A percentile compares a stretch with the other conserved stretches of the same genome.
These are phyloP conservation scores for Macaca nemestrina DNA, from an alignment of 2,113 vertebrate genomes.

Conservation along the genomic window DNA sequence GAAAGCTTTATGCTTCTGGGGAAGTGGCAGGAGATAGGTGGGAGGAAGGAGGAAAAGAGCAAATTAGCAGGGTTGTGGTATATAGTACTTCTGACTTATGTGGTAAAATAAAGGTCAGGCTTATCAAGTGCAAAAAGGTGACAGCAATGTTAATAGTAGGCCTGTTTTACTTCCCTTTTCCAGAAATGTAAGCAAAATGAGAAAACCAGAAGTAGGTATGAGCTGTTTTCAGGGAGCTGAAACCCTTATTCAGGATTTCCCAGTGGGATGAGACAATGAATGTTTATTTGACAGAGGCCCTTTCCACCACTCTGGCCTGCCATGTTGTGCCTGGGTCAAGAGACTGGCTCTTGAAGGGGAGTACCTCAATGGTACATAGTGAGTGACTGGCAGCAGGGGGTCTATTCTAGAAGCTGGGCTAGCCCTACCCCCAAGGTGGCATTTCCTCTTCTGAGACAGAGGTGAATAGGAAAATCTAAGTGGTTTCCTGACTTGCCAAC, in stretches of 20 bases:
- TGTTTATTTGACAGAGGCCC: not conserved
- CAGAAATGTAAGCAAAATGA: not conserved
- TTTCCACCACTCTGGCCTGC: not conserved
- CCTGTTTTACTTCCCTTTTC: not conserved
- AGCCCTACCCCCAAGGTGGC: not conserved
- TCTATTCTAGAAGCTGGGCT: not conserved
- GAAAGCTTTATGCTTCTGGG: constrained; percentile 68
- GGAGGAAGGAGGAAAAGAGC: constrained; percentile 71
- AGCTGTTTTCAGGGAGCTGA: not conserved
- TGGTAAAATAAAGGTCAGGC: constrained; percentile 66
- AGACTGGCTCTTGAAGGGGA: not conserved
- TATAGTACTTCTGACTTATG: constrained; percentile 34
- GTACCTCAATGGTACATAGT: not conserved
- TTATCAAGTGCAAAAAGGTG: constrained; percentile 24
- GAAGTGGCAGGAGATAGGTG: constrained; percentile 72
- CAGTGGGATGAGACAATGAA: not conserved
- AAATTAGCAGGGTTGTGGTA: constrained; percentile 50
- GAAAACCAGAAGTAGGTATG: not conserved
- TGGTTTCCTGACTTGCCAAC: not conserved
- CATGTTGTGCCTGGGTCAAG: not conserved
- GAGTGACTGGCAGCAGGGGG: not conserved
- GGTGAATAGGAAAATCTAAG: not conserved
- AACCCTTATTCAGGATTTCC: not conserved
- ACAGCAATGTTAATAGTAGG: not conserved
- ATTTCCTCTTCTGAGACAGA: constrained; percentile 6